Evolutionary conservation across 92 coral and sea anemone genomes (phyloP).

Genomic region (Porites evermanni): DNA sequence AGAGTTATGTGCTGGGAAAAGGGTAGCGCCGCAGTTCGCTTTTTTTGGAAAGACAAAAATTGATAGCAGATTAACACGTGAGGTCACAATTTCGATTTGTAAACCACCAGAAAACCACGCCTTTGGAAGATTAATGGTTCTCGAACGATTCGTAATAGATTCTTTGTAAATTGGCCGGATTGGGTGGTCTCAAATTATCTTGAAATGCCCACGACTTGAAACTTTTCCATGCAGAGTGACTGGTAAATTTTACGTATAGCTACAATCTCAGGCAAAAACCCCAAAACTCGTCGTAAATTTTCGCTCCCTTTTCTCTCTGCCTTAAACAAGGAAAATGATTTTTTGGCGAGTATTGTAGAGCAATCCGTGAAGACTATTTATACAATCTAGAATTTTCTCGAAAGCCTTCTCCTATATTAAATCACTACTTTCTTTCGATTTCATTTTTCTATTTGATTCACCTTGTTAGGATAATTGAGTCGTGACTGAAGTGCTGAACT

Average conservation of each 20-base stretch:
- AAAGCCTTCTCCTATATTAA: too few relatives aligned
- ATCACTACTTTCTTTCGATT: too few relatives aligned
- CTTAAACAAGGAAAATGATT: too few relatives aligned
- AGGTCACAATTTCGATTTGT: not conserved
- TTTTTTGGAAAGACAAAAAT: not conserved
- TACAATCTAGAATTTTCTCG: too few relatives aligned
- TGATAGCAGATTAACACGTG: not conserved
- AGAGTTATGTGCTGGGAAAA: too few relatives aligned
- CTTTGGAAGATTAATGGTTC: not conserved
- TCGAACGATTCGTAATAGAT: not conserved
- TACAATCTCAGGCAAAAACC: too few relatives aligned
- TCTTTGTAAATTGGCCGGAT: not conserved
- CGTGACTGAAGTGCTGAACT: not conserved
- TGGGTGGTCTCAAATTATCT: constrained; percentile 20
- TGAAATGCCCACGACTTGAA: not conserved
- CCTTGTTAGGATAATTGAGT: not conserved
- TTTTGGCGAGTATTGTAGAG: not conserved
- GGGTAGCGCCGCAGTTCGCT: not conserved
- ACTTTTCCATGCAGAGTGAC: not conserved
- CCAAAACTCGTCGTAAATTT: too few relatives aligned
- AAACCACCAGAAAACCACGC: not conserved
- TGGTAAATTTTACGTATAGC: not conserved
- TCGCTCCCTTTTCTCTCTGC: too few relatives aligned
- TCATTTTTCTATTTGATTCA: too few relatives aligned
- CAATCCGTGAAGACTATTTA: too few relatives aligned